These are phyloP conservation scores for Polyergus mexicanus DNA, from an alignment of 1,140 invertebrate genomes.

Conservation along the genomic window DNA sequence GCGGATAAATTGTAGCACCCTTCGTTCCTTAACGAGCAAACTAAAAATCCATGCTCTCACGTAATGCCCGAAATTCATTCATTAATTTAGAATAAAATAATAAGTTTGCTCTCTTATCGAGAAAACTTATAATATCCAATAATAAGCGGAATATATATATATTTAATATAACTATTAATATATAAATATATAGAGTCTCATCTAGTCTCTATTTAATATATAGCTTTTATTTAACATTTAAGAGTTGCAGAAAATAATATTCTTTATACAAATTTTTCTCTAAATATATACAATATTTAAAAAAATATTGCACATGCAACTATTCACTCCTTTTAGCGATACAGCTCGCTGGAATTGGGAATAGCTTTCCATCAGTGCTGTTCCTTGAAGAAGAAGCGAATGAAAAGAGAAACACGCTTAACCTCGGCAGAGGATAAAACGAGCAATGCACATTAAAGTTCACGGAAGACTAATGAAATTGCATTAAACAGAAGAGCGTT, in stretches of 20 bases:
- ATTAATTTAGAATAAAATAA: constrained; percentile 28
- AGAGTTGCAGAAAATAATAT: neutral
- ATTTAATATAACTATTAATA: no score
- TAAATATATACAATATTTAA: neutral
- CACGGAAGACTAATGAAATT: constrained; percentile 64
- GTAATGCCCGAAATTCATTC: neutral
- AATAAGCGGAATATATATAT: constrained; percentile 2
- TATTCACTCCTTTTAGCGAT: neutral
- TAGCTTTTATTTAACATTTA: neutral
- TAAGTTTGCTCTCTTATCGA: neutral
- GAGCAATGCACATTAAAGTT: constrained; percentile 42
- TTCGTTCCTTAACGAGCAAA: constrained; percentile 21
- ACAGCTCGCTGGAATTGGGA: neutral
- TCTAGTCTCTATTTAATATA: neutral
- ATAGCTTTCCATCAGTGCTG: constrained; percentile 25
- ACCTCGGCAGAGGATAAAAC: constrained; percentile 34
- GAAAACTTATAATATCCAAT: neutral
- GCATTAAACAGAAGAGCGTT: constrained; percentile 53
- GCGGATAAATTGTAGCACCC: constrained; percentile 2
- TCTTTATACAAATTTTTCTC: neutral
- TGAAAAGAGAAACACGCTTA: constrained; percentile 41
- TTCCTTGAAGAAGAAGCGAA: constrained; percentile 23
- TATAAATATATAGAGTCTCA: constrained; percentile 5
- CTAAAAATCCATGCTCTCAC: neutral
- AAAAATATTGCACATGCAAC: neutral